phyloP scores from a whole-genome alignment of 2,797 vertebrate genomes.

The Hyperoplus immaculatus region DNA sequence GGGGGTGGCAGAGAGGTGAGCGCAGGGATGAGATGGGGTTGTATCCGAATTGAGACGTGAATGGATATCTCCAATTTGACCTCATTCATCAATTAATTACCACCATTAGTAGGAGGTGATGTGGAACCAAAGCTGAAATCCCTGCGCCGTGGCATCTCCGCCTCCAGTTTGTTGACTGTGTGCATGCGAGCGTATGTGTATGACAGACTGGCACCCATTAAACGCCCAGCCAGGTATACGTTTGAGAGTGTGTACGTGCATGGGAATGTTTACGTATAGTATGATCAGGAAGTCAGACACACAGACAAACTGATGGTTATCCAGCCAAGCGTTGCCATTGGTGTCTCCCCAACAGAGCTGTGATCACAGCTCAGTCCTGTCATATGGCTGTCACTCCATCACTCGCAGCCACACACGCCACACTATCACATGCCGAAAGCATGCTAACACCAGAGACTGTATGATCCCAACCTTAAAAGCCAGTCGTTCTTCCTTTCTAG shows the following conservation, averaged over 20 bases:
- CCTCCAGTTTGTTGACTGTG: slow-evolving; percentile 72
- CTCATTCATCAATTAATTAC: slow-evolving; percentile 90
- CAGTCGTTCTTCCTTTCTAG: slow-evolving; percentile 40
- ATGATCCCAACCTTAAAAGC: slow-evolving; percentile 43
- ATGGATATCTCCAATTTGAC: slow-evolving; percentile 87
- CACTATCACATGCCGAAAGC: slow-evolving; percentile 30
- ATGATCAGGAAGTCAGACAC: slow-evolving; percentile 64
- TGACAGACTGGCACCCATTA: slow-evolving; percentile 74
- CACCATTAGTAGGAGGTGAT: slow-evolving; percentile 84
- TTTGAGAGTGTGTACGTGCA: slow-evolving; percentile 44
- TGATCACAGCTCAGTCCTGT: slow-evolving; percentile 80
- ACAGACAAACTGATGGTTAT: slow-evolving; percentile 79
- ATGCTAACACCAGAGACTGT: slow-evolving; percentile 33
- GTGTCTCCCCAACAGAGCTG: slow-evolving; percentile 75
- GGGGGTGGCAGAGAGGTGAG: slow-evolving; percentile 79
- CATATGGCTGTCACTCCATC: slow-evolving; percentile 81
- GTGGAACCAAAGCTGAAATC: slow-evolving; percentile 86
- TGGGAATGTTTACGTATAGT: slow-evolving; percentile 42
- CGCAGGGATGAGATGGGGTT: slow-evolving; percentile 73
- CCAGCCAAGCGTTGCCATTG: slow-evolving; percentile 69
- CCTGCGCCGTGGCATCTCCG: slow-evolving; percentile 73
- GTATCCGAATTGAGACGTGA: slow-evolving; percentile 86
- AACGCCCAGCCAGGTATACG: slow-evolving; percentile 55
- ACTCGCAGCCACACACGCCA: slow-evolving; percentile 58
- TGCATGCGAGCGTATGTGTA: slow-evolving; percentile 44